These are phyloP conservation scores for Chymomyza caudatula DNA, from an alignment of 2,888 invertebrate species.

Conservation along the genomic window DNA sequence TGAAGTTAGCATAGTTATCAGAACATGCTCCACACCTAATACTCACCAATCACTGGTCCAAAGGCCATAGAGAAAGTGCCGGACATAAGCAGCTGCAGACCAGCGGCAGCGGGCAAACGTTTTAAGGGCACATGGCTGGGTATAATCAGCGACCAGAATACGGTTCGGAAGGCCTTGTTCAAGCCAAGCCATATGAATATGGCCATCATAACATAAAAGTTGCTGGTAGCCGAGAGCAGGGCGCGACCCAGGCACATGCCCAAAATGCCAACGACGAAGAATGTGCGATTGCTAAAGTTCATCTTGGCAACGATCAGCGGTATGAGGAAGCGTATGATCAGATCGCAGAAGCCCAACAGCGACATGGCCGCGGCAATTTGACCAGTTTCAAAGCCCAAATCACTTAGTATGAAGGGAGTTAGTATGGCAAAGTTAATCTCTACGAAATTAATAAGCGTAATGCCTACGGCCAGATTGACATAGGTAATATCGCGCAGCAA, in stretches of 20 bases:
- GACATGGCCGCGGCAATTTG: conserved; percentile 85
- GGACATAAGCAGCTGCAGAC: conserved; percentile 83
- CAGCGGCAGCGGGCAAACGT: conserved; percentile 84
- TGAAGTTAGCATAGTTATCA: not conserved
- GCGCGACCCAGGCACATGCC: conserved; percentile 83
- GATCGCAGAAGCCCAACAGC: conserved; percentile 83
- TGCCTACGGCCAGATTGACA: conserved; percentile 84
- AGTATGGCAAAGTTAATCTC: conserved; percentile 87
- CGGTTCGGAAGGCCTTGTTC: conserved; percentile 85
- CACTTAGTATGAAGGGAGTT: conserved; percentile 85
- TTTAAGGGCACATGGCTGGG: conserved; percentile 85
- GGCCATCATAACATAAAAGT: conserved; percentile 80
- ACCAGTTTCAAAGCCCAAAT: conserved; percentile 80
- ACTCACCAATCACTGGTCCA: conserved; percentile 84
- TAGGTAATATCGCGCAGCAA: conserved; percentile 84
- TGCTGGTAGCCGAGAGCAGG: conserved; percentile 80
- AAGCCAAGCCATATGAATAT: conserved; percentile 84
- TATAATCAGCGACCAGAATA: conserved; percentile 86
- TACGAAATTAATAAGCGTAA: conserved; percentile 85
- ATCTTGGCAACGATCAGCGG: conserved; percentile 84
- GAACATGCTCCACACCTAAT: not conserved
- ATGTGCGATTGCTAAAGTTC: conserved; percentile 84
- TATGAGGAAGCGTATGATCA: conserved; percentile 82
- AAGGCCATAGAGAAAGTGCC: conserved; percentile 82
- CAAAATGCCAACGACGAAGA: conserved; percentile 84